Evolutionary conservation across 1,140 invertebrate species (phyloP).

Genomic region (Nylanderia fulva): DNA sequence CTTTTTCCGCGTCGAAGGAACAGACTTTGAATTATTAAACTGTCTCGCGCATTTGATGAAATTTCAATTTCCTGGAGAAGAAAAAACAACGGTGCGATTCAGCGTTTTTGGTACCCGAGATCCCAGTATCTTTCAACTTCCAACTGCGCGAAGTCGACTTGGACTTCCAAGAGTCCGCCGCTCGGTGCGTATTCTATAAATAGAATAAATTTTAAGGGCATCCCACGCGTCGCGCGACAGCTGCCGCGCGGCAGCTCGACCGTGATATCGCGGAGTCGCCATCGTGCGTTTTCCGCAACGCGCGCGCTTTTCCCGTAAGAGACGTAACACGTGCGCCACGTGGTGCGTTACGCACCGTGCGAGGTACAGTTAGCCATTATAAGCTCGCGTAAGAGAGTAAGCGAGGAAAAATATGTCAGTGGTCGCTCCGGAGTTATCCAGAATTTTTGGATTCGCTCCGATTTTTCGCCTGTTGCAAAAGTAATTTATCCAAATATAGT

Average conservation of each 20-base stretch:
- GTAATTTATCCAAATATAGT: neutral
- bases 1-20: too few species aligned
- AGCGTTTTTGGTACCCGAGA: neutral
- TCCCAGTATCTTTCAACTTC: neutral
- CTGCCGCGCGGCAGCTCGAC: conserved; percentile 69
- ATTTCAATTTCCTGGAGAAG: neutral
- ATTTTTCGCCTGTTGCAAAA: neutral
- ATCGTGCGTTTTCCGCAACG: conserved; percentile 9
- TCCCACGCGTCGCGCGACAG: conserved; percentile 75
- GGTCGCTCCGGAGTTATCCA: neutral
- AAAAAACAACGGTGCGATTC: neutral
- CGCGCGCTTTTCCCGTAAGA: conserved; percentile 6
- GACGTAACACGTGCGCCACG: neutral
- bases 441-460: neutral
- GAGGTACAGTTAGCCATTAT: conserved; percentile 14
- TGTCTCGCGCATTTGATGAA: neutral
- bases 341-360: neutral
- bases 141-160: conserved; percentile 19
- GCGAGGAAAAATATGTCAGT: neutral
- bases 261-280: conserved; percentile 25
- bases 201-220: conserved; percentile 76
- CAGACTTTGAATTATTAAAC: neutral
- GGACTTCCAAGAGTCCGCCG: conserved; percentile 23
- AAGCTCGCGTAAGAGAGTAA: neutral
- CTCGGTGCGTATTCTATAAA: conserved; percentile 70